Evolutionary conservation across 1,140 invertebrate genomes (phyloP), one percentile per base, ranked within the genome.

Genomic region (Araneus ventricosus): DNA sequence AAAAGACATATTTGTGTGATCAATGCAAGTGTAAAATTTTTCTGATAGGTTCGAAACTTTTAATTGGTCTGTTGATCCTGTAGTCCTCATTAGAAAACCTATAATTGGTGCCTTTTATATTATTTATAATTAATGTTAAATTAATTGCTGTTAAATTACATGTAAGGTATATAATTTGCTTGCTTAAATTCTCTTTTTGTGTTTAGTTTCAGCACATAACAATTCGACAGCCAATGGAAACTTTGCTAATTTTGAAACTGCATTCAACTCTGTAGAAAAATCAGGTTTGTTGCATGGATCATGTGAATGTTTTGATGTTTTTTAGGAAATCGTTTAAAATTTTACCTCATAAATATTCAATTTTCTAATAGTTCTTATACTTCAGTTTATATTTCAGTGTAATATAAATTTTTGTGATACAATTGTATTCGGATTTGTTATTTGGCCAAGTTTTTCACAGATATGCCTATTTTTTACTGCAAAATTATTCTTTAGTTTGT

Each of bases 231-330:
- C 94, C 52, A 94, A 94, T 94, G 94, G 94, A 63, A 95, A 95
- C 93, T 95, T 95, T 94, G 95, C 95, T 0, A 94, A 95, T 89
- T 95, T 95, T 93, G 95, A 95, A 67, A 94, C 39, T 92, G 94
- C 94, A 75, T 94, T 94, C 84, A 94, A 57, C 27, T 89, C 88
- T 41, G 75, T 89, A 37, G 92, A 93, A 88, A 93, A 93, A 90
- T 67, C 93, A 90, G 93, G 93, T 93, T 63, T 67, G 91, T 86
- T 86, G 52, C 45, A 34, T 80, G 63, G n/a, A n/a, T 27, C 27
- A 52, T 52, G 45, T 17, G 10, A 52, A 45, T 45, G 41, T 10
- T 88, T 63, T 88, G n/a, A 34, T 88, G 39, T 24, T 30, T 82
- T 82, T 4, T 17, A 82, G 37, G 14, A 22, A 22, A 39, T 82